Evolutionary conservation across 2,797 vertebrate genomes (phyloP), one percentile per base, ranked within the genome.

Genomic region (Hylomyscus alleni): DNA sequence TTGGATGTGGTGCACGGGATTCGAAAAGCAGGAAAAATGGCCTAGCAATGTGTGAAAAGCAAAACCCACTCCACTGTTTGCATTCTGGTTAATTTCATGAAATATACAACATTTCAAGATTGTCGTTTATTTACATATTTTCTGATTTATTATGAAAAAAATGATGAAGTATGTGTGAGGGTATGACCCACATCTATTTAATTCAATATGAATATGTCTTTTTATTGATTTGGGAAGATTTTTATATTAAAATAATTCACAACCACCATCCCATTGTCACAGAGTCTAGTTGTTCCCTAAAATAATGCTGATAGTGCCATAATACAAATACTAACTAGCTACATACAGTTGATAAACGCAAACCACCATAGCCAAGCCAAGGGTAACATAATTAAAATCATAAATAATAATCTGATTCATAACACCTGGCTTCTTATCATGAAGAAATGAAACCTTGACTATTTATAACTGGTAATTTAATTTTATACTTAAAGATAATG

Each of bases 1-100:
- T 96, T 96, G 93, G 84, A 95, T 91, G 96, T 80, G 88, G 96
- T 96, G 97, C 88, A 97, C 95, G 65, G 83, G 87, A 97, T 81
- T 85, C 80, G 60, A 92, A 92, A 69, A 94, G 73, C 9, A 84
- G 37, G 69, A 92, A 90, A 95, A 95, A 72, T 17, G 78, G 67
- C 65, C 29, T 24, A 52, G 72, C 20, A 3, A 44, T 60, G 62
- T 47, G 37, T 72, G 50, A 54, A 67, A 14, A 54, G 34, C 15
- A 84, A 1, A 80, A 60, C 86, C 75, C 44, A n/a, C 31, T 67
- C 88, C 1, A 0, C 3, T 65, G 72, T 17, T 29, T 24, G 24
- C 44, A 47, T 89, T 19, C 72, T 86, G 56, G 24, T 8, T 47
- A 22, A 34, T 56, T 92, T 62, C 20, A 56, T 34, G 47, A 15